These are phyloP conservation scores for Bucco capensis DNA, from an alignment of 2,113 vertebrate species.

Conservation along the genomic window DNA sequence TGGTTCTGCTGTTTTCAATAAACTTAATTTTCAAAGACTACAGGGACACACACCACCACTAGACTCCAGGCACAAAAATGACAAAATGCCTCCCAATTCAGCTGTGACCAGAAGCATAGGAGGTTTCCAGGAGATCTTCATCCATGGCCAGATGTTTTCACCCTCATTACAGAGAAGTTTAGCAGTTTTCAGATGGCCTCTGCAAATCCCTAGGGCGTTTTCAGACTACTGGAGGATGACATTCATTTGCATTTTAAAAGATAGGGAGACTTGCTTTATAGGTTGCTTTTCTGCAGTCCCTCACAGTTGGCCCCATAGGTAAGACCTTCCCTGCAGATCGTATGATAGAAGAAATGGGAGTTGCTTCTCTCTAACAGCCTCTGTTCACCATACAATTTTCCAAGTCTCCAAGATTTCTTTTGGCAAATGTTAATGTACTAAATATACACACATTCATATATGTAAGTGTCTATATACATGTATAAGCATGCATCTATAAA, in stretches of 20 bases:
- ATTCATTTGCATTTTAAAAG: slow-evolving; percentile 83
- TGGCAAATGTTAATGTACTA: slow-evolving; percentile 33
- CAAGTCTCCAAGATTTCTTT: slow-evolving; percentile 11
- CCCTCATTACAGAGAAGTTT: slow-evolving; percentile 45
- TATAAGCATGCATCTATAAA: not conserved
- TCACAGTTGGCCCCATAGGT: slow-evolving; percentile 23
- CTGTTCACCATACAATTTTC: slow-evolving; percentile 51
- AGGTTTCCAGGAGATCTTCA: slow-evolving; percentile 71
- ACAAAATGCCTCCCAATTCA: slow-evolving; percentile 19
- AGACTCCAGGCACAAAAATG: not conserved
- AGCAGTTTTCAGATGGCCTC: slow-evolving; percentile 66
- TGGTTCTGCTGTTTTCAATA: not conserved
- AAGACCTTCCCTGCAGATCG: slow-evolving; percentile 55
- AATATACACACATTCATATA: not conserved
- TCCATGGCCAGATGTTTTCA: slow-evolving; percentile 70
- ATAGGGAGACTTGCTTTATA: slow-evolving; percentile 74
- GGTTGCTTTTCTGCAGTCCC: slow-evolving; percentile 57
- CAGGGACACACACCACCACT: not conserved
- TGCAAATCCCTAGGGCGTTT: slow-evolving; percentile 70
- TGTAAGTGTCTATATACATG: not conserved
- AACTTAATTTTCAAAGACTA: not conserved
- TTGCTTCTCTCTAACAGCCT: slow-evolving; percentile 43
- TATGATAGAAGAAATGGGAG: slow-evolving; percentile 44
- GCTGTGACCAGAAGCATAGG: not conserved
- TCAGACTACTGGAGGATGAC: slow-evolving; percentile 79